phyloP scores from a whole-genome alignment of 2,888 invertebrate species.

The Dyspetes luteomarginatus region DNA sequence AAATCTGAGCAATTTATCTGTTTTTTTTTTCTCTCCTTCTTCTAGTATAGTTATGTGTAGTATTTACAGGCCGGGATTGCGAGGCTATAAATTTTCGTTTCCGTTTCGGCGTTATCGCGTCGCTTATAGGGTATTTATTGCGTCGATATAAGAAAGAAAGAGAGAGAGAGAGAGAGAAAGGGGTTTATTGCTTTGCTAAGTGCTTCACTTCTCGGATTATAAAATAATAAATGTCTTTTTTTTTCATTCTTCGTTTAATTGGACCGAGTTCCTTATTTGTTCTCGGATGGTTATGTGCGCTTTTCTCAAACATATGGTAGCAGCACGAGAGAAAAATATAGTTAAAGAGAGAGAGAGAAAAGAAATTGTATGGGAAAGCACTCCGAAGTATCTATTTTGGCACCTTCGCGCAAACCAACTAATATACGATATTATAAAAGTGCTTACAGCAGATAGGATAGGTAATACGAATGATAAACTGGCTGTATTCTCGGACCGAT shows the following conservation, averaged over 20 bases:
- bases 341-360: conserved; percentile 6
- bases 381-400: conserved; percentile 75
- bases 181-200: conserved; percentile 57
- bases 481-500: conserved; percentile 54
- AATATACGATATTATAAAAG: conserved; percentile 38
- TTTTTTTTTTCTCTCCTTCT: background rate
- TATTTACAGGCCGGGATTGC: conserved; percentile 62
- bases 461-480: conserved; percentile 59
- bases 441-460: conserved; percentile 39
- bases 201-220: conserved; percentile 47
- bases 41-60: conserved; percentile 20
- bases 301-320: background rate
- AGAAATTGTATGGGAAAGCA: conserved; percentile 13
- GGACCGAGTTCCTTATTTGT: conserved; percentile 28
- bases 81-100: conserved; percentile 51
- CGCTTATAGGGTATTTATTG: conserved; percentile 46
- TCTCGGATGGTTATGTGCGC: conserved; percentile 18
- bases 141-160: conserved; percentile 49
- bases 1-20: conserved; percentile 53
- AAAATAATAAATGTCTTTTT: conserved; percentile 43
- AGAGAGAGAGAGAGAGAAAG: background rate
- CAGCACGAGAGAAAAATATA: conserved; percentile 1
- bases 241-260: conserved; percentile 25
- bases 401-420: conserved; percentile 71
- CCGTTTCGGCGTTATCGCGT: conserved; percentile 49